Evolutionary conservation across 1,140 invertebrate genomes (phyloP), one percentile per base, ranked within the genome.

Genomic region (Drosophila jambulina): DNA sequence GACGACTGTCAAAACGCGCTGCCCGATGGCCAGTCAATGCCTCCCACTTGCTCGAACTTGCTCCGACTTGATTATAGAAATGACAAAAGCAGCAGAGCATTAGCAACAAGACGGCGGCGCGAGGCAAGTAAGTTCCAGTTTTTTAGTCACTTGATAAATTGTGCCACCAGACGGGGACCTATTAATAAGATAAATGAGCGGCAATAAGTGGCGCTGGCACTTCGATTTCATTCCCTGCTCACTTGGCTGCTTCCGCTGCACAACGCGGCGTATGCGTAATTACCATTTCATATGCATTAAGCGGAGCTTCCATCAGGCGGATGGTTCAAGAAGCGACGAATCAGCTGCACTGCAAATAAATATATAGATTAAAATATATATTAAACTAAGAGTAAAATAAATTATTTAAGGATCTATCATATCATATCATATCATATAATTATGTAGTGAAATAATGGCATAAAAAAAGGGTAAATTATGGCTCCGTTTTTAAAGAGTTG

Each of bases 221-320:
- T 78, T 78, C 58, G 75, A 70, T 70, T 78, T 60, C 74, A 49
- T 45, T 62, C 59, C 72, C 59, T 23, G 57, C 74, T 78, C 42
- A 48, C 64, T 78, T 78, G 46, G 64, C 67, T 63, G 48, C 69
- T 86, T 85, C 75, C 78, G 74, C 70, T 81, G 84, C 60, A 88
- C 80, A 88, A 88, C 87, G 74, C 65, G 78, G 74, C 84, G 80
- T 84, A 88, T 88, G 84, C 84, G 84, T 87, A 87, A 87, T 87
- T 87, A 87, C 84, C 84, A 88, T 87, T 87, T 87, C 84, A 88
- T 87, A 87, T 87, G 84, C 84, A 84, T 87, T 87, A 88, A 83
- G 85, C 74, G 83, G 79, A 54, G 83, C 79, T 78, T 71, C 82
- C 75, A 78, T 86, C 78, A 85, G 65, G 68, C 32, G 42, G 49